A percentile compares a stretch with the other conserved stretches of the same genome.
phyloP scores from a whole-genome alignment of 2,888 invertebrate genomes.

The Tridacna gigas region DNA sequence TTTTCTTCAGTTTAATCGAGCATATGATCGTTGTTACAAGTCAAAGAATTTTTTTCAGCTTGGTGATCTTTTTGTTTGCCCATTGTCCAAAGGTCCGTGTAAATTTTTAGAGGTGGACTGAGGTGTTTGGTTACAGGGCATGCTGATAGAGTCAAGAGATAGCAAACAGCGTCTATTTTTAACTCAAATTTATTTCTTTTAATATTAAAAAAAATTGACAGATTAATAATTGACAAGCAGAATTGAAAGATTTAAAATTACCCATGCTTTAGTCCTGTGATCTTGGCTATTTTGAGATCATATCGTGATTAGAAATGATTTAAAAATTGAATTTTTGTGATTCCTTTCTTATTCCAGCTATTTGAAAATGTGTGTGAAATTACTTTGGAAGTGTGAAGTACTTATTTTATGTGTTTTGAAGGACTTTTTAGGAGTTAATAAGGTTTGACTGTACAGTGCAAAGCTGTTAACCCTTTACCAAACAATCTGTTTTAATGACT shows the following conservation, averaged over 20 bases:
- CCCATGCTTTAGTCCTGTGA: not conserved
- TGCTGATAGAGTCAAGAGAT: constrained; percentile 1
- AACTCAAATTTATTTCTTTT: constrained; percentile 6
- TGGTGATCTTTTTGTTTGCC: not conserved
- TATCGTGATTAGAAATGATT: constrained; percentile 20
- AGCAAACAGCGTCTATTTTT: not conserved
- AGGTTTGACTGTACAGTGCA: too few species aligned
- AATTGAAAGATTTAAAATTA: not conserved
- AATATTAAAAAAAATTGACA: not conserved
- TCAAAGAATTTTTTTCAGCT: not conserved
- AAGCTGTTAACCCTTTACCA: too few species aligned
- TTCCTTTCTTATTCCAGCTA: constrained; percentile 15
- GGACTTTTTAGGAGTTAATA: not conserved
- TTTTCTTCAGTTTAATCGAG: not conserved
- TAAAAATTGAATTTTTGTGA: constrained; percentile 20
- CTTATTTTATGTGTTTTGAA: not conserved
- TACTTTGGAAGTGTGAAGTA: constrained; percentile 15
- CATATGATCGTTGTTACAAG: not conserved
- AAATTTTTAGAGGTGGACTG: not conserved
- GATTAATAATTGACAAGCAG: not conserved
- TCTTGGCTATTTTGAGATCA: not conserved
- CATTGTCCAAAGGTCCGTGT: constrained; percentile 5
- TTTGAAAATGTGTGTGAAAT: constrained; percentile 19
- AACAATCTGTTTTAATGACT: too few species aligned
- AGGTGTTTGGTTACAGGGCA: not conserved